Conservation (phyloP, 92 coral and sea anemone genomes). For the Paragorgia papillata region DNA sequence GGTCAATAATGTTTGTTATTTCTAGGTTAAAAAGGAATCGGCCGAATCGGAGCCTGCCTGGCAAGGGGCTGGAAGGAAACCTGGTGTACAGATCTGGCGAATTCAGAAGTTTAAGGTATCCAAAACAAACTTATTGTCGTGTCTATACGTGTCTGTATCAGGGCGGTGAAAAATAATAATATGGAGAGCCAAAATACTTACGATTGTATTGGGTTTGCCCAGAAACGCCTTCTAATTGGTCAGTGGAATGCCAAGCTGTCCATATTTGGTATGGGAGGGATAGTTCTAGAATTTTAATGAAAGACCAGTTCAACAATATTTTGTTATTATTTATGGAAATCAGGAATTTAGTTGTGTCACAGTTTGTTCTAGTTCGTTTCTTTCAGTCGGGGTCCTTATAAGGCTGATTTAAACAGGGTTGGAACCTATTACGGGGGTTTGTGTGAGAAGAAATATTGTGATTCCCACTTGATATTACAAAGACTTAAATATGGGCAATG, state of each 20-base stretch:
- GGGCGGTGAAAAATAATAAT: not conserved
- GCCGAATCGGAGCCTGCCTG: conserved; percentile 70
- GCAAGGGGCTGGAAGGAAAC: conserved; percentile 72
- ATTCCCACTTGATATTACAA: too few species aligned
- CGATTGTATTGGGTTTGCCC: conserved; percentile 37
- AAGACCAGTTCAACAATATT: too few species aligned
- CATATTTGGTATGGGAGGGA: conserved; percentile 19
- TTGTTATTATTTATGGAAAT: too few species aligned
- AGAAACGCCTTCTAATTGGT: conserved; percentile 9
- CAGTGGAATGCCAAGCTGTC: not conserved
- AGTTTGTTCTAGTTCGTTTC: too few species aligned
- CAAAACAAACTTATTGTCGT: not conserved
- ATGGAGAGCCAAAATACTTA: not conserved
- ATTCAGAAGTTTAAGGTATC: conserved; percentile 73
- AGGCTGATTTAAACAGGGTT: too few species aligned
- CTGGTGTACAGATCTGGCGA: conserved; percentile 75
- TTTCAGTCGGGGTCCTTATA: too few species aligned
- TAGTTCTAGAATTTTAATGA: too few species aligned
- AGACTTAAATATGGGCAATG: too few species aligned
- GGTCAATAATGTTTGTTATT: not conserved
- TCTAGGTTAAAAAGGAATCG: conserved; percentile 68
- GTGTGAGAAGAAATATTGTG: too few species aligned
- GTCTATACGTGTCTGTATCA: not conserved
- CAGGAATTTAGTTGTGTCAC: too few species aligned
- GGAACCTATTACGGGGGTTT: too few species aligned